These are phyloP conservation scores for Cynaeus angustus DNA, from an alignment of 2,888 invertebrate genomes.

Conservation along the genomic window DNA sequence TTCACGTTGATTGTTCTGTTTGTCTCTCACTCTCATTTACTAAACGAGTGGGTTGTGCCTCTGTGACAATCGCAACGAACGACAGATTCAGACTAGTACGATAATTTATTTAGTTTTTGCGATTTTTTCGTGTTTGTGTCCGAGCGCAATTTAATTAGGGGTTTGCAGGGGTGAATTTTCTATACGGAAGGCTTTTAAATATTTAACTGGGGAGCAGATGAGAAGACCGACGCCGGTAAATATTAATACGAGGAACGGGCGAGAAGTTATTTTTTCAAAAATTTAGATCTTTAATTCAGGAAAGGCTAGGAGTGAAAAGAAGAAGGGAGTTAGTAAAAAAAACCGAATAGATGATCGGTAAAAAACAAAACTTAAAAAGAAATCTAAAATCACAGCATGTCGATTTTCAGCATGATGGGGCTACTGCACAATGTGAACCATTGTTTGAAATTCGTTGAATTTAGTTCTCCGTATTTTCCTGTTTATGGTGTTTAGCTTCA, in stretches of 20 bases:
- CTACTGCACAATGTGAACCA: too few species aligned
- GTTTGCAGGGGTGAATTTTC: constrained; percentile 28
- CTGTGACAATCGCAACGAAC: constrained; percentile 29
- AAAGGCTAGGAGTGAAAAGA: too few species aligned
- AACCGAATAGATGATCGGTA: too few species aligned
- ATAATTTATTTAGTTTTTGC: constrained; percentile 31
- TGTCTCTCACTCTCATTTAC: constrained; percentile 37
- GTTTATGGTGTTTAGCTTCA: too few species aligned
- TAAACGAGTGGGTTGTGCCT: constrained; percentile 24
- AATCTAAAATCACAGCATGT: too few species aligned
- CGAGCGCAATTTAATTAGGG: constrained; percentile 33
- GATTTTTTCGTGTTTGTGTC: constrained; percentile 32
- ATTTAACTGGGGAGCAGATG: constrained; percentile 27
- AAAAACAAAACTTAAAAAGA: too few species aligned
- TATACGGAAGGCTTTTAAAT: constrained; percentile 21
- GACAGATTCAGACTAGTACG: constrained; percentile 19
- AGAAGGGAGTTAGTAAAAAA: too few species aligned
- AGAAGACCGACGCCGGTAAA: constrained; percentile 23
- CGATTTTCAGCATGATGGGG: too few species aligned
- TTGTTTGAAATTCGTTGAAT: too few species aligned
- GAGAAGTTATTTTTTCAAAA: neutral
- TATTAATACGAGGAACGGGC: constrained; percentile 16
- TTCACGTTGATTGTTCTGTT: constrained; percentile 48
- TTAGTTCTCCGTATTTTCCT: too few species aligned
- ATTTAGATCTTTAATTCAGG: constrained; percentile 5